Conservation (phyloP, 2,888 invertebrate genomes). For the Dynastes hyllus region DNA sequence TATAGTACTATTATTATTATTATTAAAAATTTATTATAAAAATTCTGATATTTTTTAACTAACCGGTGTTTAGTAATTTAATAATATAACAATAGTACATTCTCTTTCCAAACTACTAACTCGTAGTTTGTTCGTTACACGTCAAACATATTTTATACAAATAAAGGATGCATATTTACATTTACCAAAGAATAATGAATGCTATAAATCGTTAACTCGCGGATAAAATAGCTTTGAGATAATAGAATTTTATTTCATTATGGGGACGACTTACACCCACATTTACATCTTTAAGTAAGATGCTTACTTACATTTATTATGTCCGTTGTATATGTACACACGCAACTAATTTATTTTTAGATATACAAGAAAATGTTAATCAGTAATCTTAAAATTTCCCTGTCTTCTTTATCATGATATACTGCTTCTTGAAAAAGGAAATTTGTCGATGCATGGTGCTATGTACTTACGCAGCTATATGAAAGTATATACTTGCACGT, state of each 20-base stretch:
- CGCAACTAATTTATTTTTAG: conserved; percentile 28
- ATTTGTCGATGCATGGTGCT: not conserved
- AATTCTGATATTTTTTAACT: no score
- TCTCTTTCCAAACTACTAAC: no score
- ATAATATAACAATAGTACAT: no score
- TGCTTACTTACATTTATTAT: conserved; percentile 27
- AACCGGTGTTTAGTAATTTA: no score
- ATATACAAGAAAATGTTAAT: conserved; percentile 35
- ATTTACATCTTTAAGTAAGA: conserved; percentile 10
- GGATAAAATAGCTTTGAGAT: conserved; percentile 16
- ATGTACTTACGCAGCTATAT: not conserved
- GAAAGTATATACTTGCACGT: not conserved
- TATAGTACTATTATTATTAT: no score
- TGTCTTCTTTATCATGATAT: conserved; percentile 35
- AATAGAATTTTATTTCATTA: conserved; percentile 20
- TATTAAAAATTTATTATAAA: no score
- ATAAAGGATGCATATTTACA: no score
- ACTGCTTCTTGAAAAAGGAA: conserved; percentile 8
- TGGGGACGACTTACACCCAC: conserved; percentile 16
- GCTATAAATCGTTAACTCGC: conserved; percentile 21
- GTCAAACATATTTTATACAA: no score
- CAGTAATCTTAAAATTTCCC: conserved; percentile 15
- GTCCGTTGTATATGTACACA: not conserved
- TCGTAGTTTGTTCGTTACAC: no score
- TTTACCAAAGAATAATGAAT: not conserved